Percentiles rank a stretch among this genome's conserved stretches.
These are phyloP conservation scores for Lasiurus cinereus DNA, from an alignment of 2,113 vertebrate genomes.

Conservation along the genomic window DNA sequence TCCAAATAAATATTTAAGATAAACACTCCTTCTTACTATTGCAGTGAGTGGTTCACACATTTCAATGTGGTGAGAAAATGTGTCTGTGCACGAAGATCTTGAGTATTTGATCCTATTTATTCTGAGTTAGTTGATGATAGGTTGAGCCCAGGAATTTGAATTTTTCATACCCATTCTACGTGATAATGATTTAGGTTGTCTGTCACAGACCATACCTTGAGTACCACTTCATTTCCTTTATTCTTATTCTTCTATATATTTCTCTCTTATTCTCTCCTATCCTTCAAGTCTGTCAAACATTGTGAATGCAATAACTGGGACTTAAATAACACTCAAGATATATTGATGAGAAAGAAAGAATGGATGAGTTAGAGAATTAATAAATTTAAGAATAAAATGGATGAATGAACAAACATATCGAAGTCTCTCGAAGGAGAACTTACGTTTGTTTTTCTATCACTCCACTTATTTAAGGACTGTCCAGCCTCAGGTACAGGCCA, in stretches of 20 bases:
- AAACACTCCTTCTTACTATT: background rate
- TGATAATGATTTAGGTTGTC: background rate
- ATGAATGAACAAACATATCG: background rate
- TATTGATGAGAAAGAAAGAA: background rate
- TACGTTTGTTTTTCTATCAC: background rate
- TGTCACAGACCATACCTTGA: background rate
- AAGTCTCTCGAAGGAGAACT: background rate
- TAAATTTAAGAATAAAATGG: background rate
- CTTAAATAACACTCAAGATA: background rate
- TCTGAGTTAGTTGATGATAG: background rate
- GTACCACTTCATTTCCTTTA: background rate
- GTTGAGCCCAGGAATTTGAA: background rate
- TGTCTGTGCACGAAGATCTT: background rate
- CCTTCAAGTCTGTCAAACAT: background rate
- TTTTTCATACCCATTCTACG: background rate
- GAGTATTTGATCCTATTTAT: background rate
- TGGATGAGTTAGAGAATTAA: background rate
- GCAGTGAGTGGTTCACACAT: background rate
- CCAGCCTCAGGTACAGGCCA: background rate
- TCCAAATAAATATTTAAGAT: constrained; percentile 21
- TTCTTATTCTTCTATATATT: background rate
- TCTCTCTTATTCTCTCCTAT: background rate
- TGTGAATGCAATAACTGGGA: background rate
- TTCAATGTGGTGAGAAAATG: background rate
- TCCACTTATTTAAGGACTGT: background rate